Percentiles rank a stretch among this genome's conserved stretches.
These are phyloP conservation scores for Augochlorella aurata DNA, from an alignment of 2,888 invertebrate genomes.

Conservation along the genomic window DNA sequence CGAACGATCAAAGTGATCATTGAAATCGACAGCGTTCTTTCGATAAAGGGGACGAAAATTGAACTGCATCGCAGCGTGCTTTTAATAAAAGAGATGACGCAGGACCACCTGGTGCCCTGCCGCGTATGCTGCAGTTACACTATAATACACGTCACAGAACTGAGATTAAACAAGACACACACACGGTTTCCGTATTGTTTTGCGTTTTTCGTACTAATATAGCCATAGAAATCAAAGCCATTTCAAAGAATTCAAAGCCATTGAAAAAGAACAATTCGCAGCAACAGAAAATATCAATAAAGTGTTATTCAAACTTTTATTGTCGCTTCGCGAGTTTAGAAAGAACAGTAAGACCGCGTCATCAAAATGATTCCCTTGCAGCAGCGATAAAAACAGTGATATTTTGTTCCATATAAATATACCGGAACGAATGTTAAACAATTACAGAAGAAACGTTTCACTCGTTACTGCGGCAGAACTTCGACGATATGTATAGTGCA, in stretches of 20 bases:
- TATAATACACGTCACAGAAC: neutral
- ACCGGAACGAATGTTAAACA: neutral
- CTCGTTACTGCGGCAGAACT: neutral
- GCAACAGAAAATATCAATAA: no score
- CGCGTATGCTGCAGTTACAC: slow-evolving; percentile 9
- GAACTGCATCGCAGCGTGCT: slow-evolving; percentile 21
- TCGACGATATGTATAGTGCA: neutral
- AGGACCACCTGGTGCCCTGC: slow-evolving; percentile 35
- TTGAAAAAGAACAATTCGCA: no score
- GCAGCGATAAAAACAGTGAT: neutral
- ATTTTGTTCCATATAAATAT: neutral
- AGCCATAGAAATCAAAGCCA: no score
- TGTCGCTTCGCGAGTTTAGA: neutral
- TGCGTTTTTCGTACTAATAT: neutral
- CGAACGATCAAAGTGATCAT: neutral
- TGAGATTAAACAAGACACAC: slow-evolving; percentile 19
- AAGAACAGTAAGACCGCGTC: neutral
- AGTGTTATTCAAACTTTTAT: neutral
- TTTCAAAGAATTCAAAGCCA: no score
- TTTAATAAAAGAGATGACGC: slow-evolving; percentile 42
- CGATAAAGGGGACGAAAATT: slow-evolving; percentile 16
- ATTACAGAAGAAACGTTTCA: neutral
- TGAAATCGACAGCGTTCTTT: slow-evolving; percentile 21
- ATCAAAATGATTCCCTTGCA: neutral
- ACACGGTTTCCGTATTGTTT: neutral